These are phyloP conservation scores for Aurelia sp. DNA, from an alignment of 30 jellyfish, hydroid and myxozoan species.

Conservation along the genomic window DNA sequence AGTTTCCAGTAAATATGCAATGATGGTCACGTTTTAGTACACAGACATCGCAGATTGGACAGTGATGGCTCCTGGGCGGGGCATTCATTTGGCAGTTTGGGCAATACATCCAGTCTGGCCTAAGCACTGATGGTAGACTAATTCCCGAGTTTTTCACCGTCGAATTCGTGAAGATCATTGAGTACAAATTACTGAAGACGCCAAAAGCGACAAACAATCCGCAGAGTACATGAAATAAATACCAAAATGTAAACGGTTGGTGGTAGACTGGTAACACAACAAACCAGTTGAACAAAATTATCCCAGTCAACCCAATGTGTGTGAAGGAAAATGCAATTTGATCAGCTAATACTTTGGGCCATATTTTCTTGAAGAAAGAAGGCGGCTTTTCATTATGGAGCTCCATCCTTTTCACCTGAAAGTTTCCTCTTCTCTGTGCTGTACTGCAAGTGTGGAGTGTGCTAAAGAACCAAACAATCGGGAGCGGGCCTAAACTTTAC, in stretches of 20 bases:
- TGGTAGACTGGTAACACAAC: slow-evolving; percentile 85
- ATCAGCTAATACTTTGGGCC: slow-evolving; percentile 83
- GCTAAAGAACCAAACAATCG: background rate
- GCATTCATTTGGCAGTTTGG: slow-evolving; percentile 88
- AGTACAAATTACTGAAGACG: slow-evolving; percentile 77
- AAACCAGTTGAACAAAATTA: slow-evolving; percentile 67
- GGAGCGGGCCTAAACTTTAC: background rate
- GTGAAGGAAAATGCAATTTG: slow-evolving; percentile 88
- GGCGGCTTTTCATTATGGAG: slow-evolving; percentile 15
- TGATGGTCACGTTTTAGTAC: slow-evolving; percentile 93
- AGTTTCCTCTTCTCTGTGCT: too few species aligned
- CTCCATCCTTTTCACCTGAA: slow-evolving; percentile 9
- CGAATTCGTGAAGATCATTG: slow-evolving; percentile 71
- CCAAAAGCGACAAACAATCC: slow-evolving; percentile 75
- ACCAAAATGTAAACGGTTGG: slow-evolving; percentile 76
- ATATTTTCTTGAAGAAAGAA: slow-evolving; percentile 53
- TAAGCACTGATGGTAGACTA: slow-evolving; percentile 86
- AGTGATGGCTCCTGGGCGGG: slow-evolving; percentile 96
- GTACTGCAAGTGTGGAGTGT: background rate
- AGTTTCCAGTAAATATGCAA: slow-evolving; percentile 91
- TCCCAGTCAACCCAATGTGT: slow-evolving; percentile 80
- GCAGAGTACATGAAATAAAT: slow-evolving; percentile 46
- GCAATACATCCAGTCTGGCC: slow-evolving; percentile 90
- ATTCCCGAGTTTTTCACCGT: slow-evolving; percentile 53
- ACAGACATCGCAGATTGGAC: slow-evolving; percentile 90